Base-by-base conservation (phyloP, 2,888 invertebrate genomes). In the Cheilosia scutellata region DNA sequence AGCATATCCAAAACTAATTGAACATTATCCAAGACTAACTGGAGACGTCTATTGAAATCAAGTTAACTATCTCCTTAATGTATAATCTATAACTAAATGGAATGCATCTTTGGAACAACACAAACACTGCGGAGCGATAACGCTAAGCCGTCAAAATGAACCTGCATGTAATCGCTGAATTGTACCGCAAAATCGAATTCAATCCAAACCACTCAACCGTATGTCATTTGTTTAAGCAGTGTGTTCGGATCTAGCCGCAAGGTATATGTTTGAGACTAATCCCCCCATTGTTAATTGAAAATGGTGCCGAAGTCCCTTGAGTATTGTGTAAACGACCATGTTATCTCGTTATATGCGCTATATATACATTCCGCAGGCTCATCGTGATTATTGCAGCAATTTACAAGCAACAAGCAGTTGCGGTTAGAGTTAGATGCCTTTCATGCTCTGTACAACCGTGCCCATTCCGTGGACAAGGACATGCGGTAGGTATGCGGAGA, bases 291-390 rank as follows among this genome's bases (percentile, higher is more conserved):
- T 74, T 84, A 84, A 84, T 84, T 79, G 84, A 75, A 84, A 65
- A 65, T 62, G 75, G 75, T 84, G 75, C 68, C 70, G 51, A 79
- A 79, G 47, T 75, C 58, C 51, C 60, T 62, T 65, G 58, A 55
- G 78, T 33, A 55, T 66, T 70, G 79, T 84, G 80, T 84, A 84
- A 80, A 75, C 68, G 63, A 71, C 44, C 70, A 70, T 75, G 70
- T 65, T 80, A 63, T 74, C 68, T 74, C 72, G 68, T 74, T 68
- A 70, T 68, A 70, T 74, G 57, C 44, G 33, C n/a, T 51, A 62
- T 58, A 63, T 62, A 51, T 70, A 74, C 57, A 79, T 51, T 74
- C 63, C 79, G 13, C 70, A 65, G 47, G n/a, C 72, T 44, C 33
- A 71, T 60, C 40, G 40, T 47, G 62, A 62, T 78, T 44, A 77